Conservation (phyloP, 35 echinoderm and acorn worm species). For the Ophiothrix spiculata region DNA sequence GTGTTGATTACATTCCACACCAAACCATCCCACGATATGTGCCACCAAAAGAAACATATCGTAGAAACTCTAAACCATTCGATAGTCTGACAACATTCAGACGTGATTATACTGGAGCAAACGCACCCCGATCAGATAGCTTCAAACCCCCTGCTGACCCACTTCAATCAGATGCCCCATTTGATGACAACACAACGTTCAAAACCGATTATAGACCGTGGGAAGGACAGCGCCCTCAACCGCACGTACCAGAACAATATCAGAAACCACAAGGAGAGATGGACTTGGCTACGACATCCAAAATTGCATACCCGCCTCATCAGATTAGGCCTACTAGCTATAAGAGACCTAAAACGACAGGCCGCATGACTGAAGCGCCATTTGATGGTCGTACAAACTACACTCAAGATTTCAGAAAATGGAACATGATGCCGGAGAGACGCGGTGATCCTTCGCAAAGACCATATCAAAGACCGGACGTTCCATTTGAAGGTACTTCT, state of each 20-base stretch:
- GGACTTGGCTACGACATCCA: conserved; percentile 77
- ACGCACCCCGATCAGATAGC: conserved; percentile 47
- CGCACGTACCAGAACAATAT: conserved; percentile 61
- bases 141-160: conserved; percentile 72
- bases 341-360: conserved; percentile 44
- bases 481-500: conserved; percentile 82
- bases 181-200: conserved; percentile 94
- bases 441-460: conserved; percentile 82
- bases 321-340: conserved; percentile 60
- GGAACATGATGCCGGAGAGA: conserved; percentile 60
- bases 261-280: conserved; percentile 71
- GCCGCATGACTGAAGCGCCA: conserved; percentile 48
- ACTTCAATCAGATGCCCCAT: conserved; percentile 75
- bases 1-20: conserved; percentile 77
- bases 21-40: conserved; percentile 65
- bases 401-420: conserved; percentile 84
- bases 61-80: conserved; percentile 73
- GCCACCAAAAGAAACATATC: conserved; percentile 44
- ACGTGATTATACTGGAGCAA: conserved; percentile 67
- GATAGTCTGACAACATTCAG: conserved; percentile 82
- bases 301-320: conserved; percentile 73
- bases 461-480: conserved; percentile 68
- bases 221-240: conserved; percentile 51
- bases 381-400: conserved; percentile 96
- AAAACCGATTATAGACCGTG: conserved; percentile 69